Evolutionary conservation across 2,797 vertebrate genomes (phyloP).

Genomic region (Heliangelus exortis): DNA sequence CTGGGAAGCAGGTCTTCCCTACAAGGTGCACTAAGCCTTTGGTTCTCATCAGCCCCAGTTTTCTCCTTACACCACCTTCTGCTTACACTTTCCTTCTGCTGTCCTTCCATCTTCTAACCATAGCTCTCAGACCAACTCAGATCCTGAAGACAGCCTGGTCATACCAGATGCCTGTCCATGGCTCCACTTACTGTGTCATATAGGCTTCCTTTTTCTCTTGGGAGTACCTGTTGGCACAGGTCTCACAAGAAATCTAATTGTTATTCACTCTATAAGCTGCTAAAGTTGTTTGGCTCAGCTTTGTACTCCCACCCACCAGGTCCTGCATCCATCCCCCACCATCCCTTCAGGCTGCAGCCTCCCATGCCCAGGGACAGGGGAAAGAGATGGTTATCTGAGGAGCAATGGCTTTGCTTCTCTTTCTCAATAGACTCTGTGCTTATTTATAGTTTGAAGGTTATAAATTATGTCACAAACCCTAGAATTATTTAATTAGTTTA

Average conservation of each 20-base stretch:
- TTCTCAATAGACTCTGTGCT: not conserved
- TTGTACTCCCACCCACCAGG: too few species aligned
- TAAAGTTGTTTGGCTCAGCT: not conserved
- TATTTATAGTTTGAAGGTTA: not conserved
- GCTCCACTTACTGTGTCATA: not conserved
- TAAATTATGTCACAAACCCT: accelerated
- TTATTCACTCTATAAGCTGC: not conserved
- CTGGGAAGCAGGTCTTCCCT: not conserved
- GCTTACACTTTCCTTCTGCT: not conserved
- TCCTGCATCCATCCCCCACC: too few species aligned
- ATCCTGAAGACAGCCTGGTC: not conserved
- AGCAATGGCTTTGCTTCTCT: not conserved
- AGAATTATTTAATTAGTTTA: not conserved
- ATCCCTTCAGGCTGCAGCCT: not conserved
- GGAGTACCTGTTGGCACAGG: accelerated
- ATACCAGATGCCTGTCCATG: not conserved
- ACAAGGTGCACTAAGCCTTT: not conserved
- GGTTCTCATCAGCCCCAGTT: not conserved
- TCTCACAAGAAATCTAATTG: not conserved
- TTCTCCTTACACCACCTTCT: not conserved
- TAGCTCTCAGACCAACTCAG: not conserved
- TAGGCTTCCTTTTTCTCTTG: not conserved
- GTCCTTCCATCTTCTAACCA: not conserved
- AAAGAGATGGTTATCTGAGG: accelerated
- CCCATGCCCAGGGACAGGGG: not conserved